Base-by-base conservation (phyloP, 2,113 vertebrate species). In the Neodon shergylaensis region DNA sequence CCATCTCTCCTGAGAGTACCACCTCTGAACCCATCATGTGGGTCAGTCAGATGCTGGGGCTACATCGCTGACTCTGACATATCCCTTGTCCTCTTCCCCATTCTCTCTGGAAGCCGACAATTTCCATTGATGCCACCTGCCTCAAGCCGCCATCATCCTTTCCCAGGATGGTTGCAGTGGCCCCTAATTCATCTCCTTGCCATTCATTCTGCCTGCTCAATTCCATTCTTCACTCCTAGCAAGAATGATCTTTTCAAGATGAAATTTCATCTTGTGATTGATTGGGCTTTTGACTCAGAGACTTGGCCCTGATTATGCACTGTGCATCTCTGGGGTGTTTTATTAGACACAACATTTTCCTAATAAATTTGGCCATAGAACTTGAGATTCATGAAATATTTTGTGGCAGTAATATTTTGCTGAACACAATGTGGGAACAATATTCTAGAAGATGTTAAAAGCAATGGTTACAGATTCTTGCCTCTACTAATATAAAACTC, bases 381-480 rank as follows among this genome's bases (percentile, higher is more conserved):
- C 49, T 93, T 95, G 94, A 81, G 85, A 78, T 58, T 92, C 73
- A 52, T 92, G 54, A 93, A 86, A 42, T 83, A 87, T 74, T 95
- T 92, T 26, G 52, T 77, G 58, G 49, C 52, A 19, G 90, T 95
- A 78, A 92, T 78, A 24, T 61, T 96, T 65, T 88, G 42, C 28
- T 91, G 42, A 86, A 96, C 26, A 84, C 31, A 72, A 92, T 77
- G 84, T 66, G 36, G 61, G 70, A 94, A 81, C 22, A 93, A 61
- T 94, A 77, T 66, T 90, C 7, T 63, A 54, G 74, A 84, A 90
- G 66, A 97, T 92, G 86, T 89, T 94, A 93, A 93, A 42, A 78
- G 28, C 19, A 90, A 72, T 13, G 33, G 21, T 81, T 96, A 92
- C 11, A 96, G 65, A 93, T 85, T 77, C 65, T 95, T 90, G 36